Evolutionary conservation across 2,113 vertebrate genomes (phyloP), one percentile per base, ranked within the genome.

Genomic region (Corynorhinus townsendii): DNA sequence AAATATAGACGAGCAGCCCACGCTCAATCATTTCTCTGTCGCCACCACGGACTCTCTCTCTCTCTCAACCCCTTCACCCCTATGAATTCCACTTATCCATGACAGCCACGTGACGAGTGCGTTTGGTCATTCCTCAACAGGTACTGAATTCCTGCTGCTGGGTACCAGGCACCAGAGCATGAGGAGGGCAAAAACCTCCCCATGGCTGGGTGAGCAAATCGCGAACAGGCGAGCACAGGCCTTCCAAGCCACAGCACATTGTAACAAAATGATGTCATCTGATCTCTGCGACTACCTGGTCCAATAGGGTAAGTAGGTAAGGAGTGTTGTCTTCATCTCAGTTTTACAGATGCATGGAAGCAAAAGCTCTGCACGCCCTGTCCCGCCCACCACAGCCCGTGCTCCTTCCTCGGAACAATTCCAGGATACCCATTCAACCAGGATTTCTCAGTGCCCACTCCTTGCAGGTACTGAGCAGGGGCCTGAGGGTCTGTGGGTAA

Each of bases 161-260:
- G 38, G n/a, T 11, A 10, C 1, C 1, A 52, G 49, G 71, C 59
- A 22, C 17, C 8, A 62, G 95, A 71, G 54, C 16, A 4, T 9
- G 52, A 84, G 20, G 20, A 56, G 30, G 17, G 82, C 45, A 30
- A 35, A 72, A 38, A 38, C 66, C 43, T 10, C 40, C 24, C 4
- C 1, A 19, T 1, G 47, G 72, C 56, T 43, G 3, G 22, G 1
- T 0, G 71, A 71, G n/a, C 7, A 3, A 66, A 59, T 6, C 17
- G 14, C 1, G 17, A 30, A 56, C 2, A 5, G 11, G 66, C 0
- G 15, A 71, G 52, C 35, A 20, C n/a, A 1, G 0, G 14, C 26
- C 15, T 30, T 26, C 22, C 20, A 2, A 56, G 52, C 40, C 7
- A 35, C 0, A 5, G 40, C 7, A 54, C 3, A 4, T 15, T 16